Base-by-base conservation (phyloP, 1,140 invertebrate species). In the Megathymus violae region DNA sequence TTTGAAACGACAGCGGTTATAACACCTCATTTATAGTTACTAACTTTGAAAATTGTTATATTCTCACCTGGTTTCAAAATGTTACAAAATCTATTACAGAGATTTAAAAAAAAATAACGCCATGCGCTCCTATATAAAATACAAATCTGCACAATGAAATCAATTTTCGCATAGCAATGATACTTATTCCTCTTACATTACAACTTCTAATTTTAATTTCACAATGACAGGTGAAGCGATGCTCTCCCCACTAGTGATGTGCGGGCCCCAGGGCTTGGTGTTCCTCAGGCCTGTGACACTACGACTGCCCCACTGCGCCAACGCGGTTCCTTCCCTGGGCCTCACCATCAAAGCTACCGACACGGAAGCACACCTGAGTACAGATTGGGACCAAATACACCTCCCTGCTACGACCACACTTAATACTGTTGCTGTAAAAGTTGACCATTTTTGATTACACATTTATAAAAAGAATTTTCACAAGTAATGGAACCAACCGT, bases 171-270 rank as follows among this genome's bases (percentile, higher is more conserved):
- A n/a, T n/a, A n/a, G n/a, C n/a, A n/a, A n/a, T n/a, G n/a, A n/a
- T n/a, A n/a, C n/a, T n/a, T n/a, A n/a, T n/a, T n/a, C n/a, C n/a
- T n/a, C n/a, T n/a, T n/a, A n/a, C n/a, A n/a, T n/a, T n/a, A n/a
- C 9, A 47, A n/a, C 9, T 27, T 19, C 10, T 36, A 17, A 19
- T 15, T 13, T 40, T 19, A 13, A 41, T 59, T 22, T 34, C 15
- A 36, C 25, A 36, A 15, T 4, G 9, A 16, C 74, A 98, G 97
- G 97, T 94, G 97, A 98, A 93, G 96, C 96, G 36, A 94, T 98
- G 91, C 92, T 98, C 48, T 97, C 96, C 78, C 98, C 98, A 40
- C 92, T 98, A 68, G 97, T 98, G 70, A 97, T 98, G 95, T 98
- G 97, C 92, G 98, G 98, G 48, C 98, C 98, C 7, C 96, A 97